Percentiles rank a stretch among this genome's conserved stretches.
These are phyloP conservation scores for Hirtodrosophila cameraria DNA, from an alignment of 2,888 invertebrate species.

Conservation along the genomic window DNA sequence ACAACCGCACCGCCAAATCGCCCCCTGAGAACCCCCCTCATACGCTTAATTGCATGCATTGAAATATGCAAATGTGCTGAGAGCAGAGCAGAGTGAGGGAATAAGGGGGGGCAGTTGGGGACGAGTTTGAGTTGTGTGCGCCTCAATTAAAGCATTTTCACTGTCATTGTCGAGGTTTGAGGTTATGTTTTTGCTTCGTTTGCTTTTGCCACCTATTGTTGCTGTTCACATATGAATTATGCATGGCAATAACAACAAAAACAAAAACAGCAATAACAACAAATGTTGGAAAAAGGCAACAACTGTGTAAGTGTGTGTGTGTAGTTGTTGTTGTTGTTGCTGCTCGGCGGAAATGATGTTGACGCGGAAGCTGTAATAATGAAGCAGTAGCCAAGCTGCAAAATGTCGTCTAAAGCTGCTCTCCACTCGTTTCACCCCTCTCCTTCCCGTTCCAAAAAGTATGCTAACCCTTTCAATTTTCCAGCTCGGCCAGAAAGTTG, in stretches of 20 bases:
- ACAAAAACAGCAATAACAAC: conserved; percentile 40
- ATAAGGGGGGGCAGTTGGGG: not conserved
- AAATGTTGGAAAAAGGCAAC: conserved; percentile 23
- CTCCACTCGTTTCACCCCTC: conserved; percentile 11
- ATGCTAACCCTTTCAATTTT: conserved; percentile 76
- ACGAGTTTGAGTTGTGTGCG: conserved; percentile 28
- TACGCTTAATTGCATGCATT: conserved; percentile 77
- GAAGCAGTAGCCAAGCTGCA: conserved; percentile 71
- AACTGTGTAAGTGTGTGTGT: conserved; percentile 9
- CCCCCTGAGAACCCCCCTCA: not conserved
- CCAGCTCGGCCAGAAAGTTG: conserved; percentile 67
- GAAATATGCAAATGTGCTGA: conserved; percentile 77
- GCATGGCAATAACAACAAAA: conserved; percentile 67
- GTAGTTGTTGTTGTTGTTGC: conserved; percentile 27
- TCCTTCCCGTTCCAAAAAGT: conserved; percentile 42
- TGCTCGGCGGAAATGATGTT: conserved; percentile 77
- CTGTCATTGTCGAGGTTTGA: conserved; percentile 58
- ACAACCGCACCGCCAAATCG: not conserved
- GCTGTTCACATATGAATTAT: conserved; percentile 79
- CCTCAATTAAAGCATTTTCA: conserved; percentile 80
- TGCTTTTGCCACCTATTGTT: conserved; percentile 72
- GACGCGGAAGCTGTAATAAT: conserved; percentile 82
- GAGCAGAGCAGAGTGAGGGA: conserved; percentile 6
- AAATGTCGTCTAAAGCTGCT: conserved; percentile 64
- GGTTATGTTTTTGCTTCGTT: conserved; percentile 69